A percentile compares a stretch with the other conserved stretches of the same genome.
Conservation (phyloP, 2,113 vertebrate genomes). For the Ctenodactylus gundi region DNA sequence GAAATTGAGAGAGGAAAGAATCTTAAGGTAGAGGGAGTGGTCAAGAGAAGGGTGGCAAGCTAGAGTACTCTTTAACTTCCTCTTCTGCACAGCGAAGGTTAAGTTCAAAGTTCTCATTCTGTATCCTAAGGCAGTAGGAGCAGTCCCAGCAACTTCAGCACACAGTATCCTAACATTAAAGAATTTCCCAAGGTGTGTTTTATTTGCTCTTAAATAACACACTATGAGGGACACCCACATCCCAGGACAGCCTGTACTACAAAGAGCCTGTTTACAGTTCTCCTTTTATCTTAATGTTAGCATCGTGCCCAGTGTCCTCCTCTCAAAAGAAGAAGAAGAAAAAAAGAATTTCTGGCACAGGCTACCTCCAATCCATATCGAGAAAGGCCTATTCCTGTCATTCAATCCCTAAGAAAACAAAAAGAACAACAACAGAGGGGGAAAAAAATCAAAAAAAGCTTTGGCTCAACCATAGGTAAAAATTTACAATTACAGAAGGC, state of each 20-base stretch:
- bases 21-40: background rate
- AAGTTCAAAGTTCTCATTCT: background rate
- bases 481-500: conserved; percentile 26
- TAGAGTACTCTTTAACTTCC: background rate
- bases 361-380: background rate
- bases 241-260: background rate
- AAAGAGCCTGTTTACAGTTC: background rate
- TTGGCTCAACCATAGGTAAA: conserved; percentile 57
- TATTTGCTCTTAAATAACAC: conserved; percentile 1
- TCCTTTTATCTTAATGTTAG: background rate
- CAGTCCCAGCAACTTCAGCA: background rate
- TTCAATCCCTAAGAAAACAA: background rate
- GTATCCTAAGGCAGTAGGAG: background rate
- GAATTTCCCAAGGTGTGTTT: conserved; percentile 31
- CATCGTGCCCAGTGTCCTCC: background rate
- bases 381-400: conserved; percentile 9
- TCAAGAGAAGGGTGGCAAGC: background rate
- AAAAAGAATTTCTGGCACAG: background rate
- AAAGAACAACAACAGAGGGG: background rate
- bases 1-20: background rate
- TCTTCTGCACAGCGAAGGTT: background rate
- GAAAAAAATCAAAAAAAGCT: conserved; percentile 5
- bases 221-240: background rate
- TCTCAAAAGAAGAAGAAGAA: background rate
- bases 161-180: background rate